Evolutionary conservation across 2,113 vertebrate genomes (phyloP), one percentile per base, ranked within the genome.

Genomic region (Calidris pugnax): DNA sequence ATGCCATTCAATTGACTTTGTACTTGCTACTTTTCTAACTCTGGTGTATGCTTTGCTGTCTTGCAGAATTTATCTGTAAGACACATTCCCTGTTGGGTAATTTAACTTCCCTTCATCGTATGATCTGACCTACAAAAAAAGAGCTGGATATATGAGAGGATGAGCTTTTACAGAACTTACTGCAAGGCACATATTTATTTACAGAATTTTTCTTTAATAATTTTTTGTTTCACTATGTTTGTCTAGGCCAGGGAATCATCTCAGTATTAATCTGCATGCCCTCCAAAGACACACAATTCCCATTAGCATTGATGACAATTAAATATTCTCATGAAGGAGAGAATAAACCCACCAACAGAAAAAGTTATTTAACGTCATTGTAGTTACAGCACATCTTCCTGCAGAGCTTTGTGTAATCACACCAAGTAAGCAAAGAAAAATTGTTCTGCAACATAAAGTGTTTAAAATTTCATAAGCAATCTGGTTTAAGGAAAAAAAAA

Each of bases 381-480:
- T 85, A 78, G 90, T 59, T 72, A 81, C 43, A 93, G 80, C 80
- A 82, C 84, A 91, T 93, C 89, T 47, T 96, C 76, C 92, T 82
- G 83, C 88, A 89, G 90, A 90, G 73, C 60, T 87, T 15, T 87
- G 73, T 84, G 69, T 66, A 95, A 96, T 93, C 89, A 76, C 43
- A 57, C 39, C 68, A 68, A 90, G 80, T 60, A 92, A 95, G 80
- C 89, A 94, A 89, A 90, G 64, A 82, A 83, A 96, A 95, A 87
- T 82, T 66, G 43, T 75, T 82, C 76, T 85, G 82, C 72, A 45
- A 87, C 2, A 20, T 89, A 73, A 63, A 89, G 73, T 0, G 0
- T 90, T 96, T 92, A 94, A 96, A 89, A 87, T 93, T 96, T 90
- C 73, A 95, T 89, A 66, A 90, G 64, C 73, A 79, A 87, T 85